Conservation (phyloP, 2,113 vertebrate genomes). For the Neotragus moschatus region DNA sequence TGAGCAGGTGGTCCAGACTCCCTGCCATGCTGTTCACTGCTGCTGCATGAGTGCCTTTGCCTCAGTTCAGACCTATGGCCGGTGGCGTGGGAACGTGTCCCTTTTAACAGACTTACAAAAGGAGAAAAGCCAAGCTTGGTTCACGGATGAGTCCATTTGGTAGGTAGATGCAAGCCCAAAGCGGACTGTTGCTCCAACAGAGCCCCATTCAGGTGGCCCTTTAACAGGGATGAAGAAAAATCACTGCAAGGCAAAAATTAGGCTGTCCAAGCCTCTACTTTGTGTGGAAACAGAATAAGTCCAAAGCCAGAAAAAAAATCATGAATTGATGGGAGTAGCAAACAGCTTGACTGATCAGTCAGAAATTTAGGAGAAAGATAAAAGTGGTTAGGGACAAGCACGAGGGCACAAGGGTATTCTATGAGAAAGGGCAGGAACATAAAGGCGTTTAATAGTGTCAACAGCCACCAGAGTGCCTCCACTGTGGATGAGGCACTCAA, state of each 20-base stretch:
- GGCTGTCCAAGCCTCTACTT: neutral
- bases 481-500: neutral
- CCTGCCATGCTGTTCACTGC: no score
- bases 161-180: neutral
- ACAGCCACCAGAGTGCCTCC: neutral
- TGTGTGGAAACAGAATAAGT: neutral
- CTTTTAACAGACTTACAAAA: neutral
- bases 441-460: neutral
- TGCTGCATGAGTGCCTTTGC: no score
- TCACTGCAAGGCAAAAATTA: neutral
- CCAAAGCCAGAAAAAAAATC: neutral
- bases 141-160: neutral
- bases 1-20: neutral
- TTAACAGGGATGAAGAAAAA: neutral
- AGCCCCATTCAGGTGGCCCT: neutral
- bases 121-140: neutral
- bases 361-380: neutral
- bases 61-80: neutral
- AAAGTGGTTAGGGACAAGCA: neutral
- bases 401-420: neutral
- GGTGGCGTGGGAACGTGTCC: neutral
- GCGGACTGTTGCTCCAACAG: neutral
- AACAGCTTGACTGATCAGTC: neutral
- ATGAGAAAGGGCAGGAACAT: neutral
- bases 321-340: neutral